Evolutionary conservation across 2,113 vertebrate species (phyloP), one percentile per base, ranked within the genome.

Genomic region (Dermatemys mawii): DNA sequence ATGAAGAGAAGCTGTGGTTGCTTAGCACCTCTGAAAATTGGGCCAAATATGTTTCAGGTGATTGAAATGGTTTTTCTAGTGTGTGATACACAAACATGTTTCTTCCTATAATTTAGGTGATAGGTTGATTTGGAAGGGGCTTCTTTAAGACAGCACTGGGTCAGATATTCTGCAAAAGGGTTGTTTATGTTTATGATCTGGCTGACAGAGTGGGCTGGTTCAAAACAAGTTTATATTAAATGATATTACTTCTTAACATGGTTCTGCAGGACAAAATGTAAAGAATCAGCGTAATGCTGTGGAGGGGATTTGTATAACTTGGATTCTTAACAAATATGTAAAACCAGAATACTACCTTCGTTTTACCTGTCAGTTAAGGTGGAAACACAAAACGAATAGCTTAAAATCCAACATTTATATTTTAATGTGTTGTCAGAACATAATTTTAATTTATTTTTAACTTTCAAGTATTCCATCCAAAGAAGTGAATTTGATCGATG

Each of bases 401-500:
- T 79, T 22, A 51, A 93, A 90, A 19, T 81, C 80, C 44, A 88
- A 10, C 2, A 0, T 83, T 3, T 84, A 6, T 82, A 1, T 24
- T 78, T 53, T 83, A 80, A 80, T 80, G 55, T 63, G n/a, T 16
- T 75, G 26, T 41, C 35, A 82, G 73, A 13, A 51, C 1, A 11
- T 50, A 85, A 48, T 27, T 50, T 22, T 88, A 81, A n/a, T 24
- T 95, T 95, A 2, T 95, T 93, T 96, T 91, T 70, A 97, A 44
- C 60, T 94, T 90, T 86, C 4, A 93, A 99, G 99, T 98, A 99
- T 93, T 98, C 99, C 88, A 97, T 98, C 92, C 99, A 99, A 97
- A 99, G 99, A 97, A 98, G 98, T 78, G 98, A 97, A 35, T 99
- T 99, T 95, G 99, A 99, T 90, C 98, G 96, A 79, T 98, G 96